Evolutionary conservation across 1,140 invertebrate species (phyloP).

Genomic region (Mamestra configurata): DNA sequence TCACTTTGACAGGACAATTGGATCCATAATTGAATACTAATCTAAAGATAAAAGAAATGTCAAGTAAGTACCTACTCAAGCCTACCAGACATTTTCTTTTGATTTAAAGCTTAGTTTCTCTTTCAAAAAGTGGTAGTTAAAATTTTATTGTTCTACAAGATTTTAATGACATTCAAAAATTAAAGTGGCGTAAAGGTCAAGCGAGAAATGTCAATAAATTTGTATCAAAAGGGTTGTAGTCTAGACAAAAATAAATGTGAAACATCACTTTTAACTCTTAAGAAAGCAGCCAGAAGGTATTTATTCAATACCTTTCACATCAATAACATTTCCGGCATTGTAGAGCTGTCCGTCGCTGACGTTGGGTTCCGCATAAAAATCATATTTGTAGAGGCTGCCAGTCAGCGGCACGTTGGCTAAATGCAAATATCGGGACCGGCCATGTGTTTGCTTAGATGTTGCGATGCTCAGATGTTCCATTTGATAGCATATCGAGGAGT

Average conservation of each 20-base stretch:
- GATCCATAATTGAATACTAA: slow-evolving; percentile 12
- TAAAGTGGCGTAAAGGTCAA: no score
- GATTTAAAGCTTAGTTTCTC: no score
- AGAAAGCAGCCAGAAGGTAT: not conserved
- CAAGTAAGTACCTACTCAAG: not conserved
- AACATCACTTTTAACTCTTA: not conserved
- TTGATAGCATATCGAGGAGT: slow-evolving; percentile 33
- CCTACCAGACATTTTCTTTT: no score
- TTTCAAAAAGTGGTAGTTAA: not conserved
- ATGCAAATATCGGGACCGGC: slow-evolving; percentile 39
- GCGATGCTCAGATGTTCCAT: slow-evolving; percentile 34
- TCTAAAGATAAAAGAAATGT: slow-evolving; percentile 13
- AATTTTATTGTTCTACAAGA: not conserved
- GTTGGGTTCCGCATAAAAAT: slow-evolving; percentile 43
- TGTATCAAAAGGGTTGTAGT: not conserved
- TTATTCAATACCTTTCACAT: slow-evolving; percentile 5
- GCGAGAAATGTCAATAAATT: no score
- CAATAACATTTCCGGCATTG: slow-evolving; percentile 21
- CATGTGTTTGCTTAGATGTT: slow-evolving; percentile 44
- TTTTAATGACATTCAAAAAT: no score
- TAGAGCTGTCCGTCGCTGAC: slow-evolving; percentile 10
- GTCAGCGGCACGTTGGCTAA: slow-evolving; percentile 43
- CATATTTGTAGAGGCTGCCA: slow-evolving; percentile 39
- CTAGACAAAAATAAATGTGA: not conserved
- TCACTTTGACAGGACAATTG: slow-evolving; percentile 12